These are phyloP conservation scores for Hycleus phaleratus DNA, from an alignment of 1,140 invertebrate genomes.

Conservation along the genomic window DNA sequence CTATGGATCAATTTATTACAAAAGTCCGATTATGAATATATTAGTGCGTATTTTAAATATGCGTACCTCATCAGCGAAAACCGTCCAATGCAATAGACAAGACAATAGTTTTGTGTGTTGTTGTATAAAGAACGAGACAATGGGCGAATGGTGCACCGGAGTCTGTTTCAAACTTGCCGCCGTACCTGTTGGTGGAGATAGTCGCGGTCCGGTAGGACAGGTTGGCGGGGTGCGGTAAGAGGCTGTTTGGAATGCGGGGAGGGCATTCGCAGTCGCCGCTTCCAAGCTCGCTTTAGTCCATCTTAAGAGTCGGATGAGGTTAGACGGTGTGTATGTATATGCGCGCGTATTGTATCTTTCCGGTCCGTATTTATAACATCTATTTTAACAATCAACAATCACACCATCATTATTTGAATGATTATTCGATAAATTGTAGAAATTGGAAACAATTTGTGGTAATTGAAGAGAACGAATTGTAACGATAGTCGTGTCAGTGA, in stretches of 20 bases:
- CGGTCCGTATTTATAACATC: too few relatives aligned
- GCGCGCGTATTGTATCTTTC: not conserved
- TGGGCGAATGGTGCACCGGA: slow-evolving; percentile 17
- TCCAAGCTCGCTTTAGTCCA: slow-evolving; percentile 32
- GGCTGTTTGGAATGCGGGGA: slow-evolving; percentile 37
- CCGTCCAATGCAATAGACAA: slow-evolving; percentile 32
- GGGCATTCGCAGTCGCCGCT: slow-evolving; percentile 34
- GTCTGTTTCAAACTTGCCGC: slow-evolving; percentile 35
- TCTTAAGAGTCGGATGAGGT: slow-evolving; percentile 25
- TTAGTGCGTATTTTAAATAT: slow-evolving; percentile 30
- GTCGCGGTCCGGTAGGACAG: slow-evolving; percentile 22
- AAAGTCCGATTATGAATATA: slow-evolving; percentile 25
- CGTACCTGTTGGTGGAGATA: not conserved
- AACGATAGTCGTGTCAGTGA: not conserved
- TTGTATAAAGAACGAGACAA: slow-evolving; percentile 27
- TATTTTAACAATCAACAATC: too few relatives aligned
- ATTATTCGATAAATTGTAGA: too few relatives aligned
- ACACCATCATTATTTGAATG: too few relatives aligned
- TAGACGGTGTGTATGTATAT: not conserved
- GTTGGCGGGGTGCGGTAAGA: slow-evolving; percentile 31
- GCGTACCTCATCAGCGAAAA: slow-evolving; percentile 18
- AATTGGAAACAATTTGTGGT: too few relatives aligned
- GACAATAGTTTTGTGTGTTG: slow-evolving; percentile 35
- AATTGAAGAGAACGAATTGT: not conserved
- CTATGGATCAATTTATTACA: slow-evolving; percentile 9